These are phyloP conservation scores for Drosophila merina DNA, from an alignment of 2,888 invertebrate genomes.

Conservation along the genomic window DNA sequence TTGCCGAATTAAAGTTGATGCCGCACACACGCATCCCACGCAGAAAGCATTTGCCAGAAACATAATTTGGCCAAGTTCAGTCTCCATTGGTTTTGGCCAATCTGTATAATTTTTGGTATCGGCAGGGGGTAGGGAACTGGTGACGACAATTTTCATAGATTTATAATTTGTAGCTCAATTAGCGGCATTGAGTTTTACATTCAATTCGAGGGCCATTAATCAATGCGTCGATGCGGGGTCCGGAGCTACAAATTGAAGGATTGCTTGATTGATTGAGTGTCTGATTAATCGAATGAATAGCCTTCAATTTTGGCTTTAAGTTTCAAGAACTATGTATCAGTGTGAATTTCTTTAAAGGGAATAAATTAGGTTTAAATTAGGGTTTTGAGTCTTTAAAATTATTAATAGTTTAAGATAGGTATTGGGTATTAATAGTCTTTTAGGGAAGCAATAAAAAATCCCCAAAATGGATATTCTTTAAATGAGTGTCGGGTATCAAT, in stretches of 20 bases:
- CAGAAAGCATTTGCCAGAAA: constrained; percentile 10
- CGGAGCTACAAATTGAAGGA: constrained; percentile 14
- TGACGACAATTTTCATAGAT: constrained; percentile 42
- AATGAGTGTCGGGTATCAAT: too few relatives aligned
- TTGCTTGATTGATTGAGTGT: constrained; percentile 32
- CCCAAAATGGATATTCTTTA: too few relatives aligned
- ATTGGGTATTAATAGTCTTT: too few relatives aligned
- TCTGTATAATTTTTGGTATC: neutral
- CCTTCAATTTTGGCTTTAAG: neutral
- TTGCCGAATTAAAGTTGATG: constrained; percentile 31
- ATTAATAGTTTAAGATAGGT: too few relatives aligned
- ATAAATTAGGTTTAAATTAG: too few relatives aligned
- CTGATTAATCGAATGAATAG: constrained; percentile 26
- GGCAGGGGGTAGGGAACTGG: neutral
- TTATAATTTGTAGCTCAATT: constrained; percentile 76
- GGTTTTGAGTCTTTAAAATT: too few relatives aligned
- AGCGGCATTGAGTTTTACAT: constrained; percentile 59
- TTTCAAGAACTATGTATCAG: neutral
- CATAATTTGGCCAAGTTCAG: constrained; percentile 17
- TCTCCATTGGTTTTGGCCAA: constrained; percentile 4
- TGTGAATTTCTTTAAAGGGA: too few relatives aligned
- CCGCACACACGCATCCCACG: neutral
- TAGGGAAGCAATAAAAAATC: too few relatives aligned
- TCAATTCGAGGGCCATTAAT: constrained; percentile 52
- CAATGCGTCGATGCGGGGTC: constrained; percentile 15